Conservation (phyloP, 1,140 invertebrate species). For the Ceratosolen fusciceps region DNA sequence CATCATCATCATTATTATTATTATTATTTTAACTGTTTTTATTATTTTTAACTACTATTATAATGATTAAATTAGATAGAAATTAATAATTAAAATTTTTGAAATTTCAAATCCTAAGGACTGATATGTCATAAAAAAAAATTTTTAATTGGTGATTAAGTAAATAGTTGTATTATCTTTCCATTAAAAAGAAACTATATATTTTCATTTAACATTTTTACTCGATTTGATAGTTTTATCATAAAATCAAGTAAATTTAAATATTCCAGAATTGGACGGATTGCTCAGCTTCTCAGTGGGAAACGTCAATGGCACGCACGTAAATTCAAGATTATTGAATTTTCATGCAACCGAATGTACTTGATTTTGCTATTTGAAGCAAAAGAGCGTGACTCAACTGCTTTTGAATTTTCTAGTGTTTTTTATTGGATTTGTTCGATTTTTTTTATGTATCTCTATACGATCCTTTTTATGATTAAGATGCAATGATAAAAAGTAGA, state of each 20-base stretch:
- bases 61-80: no score
- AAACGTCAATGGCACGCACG: conserved; percentile 1
- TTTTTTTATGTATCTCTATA: not conserved
- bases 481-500: not conserved
- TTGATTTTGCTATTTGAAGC: not conserved
- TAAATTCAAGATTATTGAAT: conserved; percentile 6
- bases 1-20: no score
- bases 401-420: not conserved
- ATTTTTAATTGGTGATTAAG: no score
- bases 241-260: not conserved
- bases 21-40: no score
- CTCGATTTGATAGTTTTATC: not conserved
- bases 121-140: no score
- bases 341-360: not conserved
- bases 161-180: no score
- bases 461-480: not conserved
- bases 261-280: not conserved
- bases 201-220: not conserved
- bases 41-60: no score
- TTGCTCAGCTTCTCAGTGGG: not conserved
- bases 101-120: no score
- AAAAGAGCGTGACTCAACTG: not conserved
- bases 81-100: no score
- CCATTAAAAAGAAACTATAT: no score
- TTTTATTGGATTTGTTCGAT: conserved; percentile 5